A percentile compares a stretch with the other conserved stretches of the same genome.
Evolutionary conservation across 1,140 invertebrate species (phyloP).

Genomic region (Anoplophora glabripennis): DNA sequence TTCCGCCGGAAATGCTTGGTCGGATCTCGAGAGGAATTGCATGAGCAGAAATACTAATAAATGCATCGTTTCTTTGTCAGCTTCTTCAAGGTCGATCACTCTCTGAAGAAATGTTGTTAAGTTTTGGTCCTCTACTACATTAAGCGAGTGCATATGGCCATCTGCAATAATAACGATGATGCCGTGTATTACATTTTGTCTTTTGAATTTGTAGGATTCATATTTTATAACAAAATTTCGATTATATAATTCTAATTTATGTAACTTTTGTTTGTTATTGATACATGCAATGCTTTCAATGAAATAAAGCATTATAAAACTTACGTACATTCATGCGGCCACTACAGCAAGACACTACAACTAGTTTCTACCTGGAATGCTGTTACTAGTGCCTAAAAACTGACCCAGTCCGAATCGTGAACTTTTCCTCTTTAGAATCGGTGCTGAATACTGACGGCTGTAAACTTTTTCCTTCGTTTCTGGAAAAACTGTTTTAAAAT

Average conservation of each 20-base stretch:
- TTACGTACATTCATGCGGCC: slow-evolving; percentile 39
- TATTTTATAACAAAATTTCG: too few species aligned
- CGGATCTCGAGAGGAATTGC: slow-evolving; percentile 83
- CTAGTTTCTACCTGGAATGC: slow-evolving; percentile 61
- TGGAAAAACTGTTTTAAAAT: slow-evolving; percentile 41
- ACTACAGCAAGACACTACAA: slow-evolving; percentile 51
- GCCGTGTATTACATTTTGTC: too few species aligned
- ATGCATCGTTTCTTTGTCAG: slow-evolving; percentile 94
- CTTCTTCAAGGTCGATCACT: slow-evolving; percentile 90
- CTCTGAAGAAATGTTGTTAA: slow-evolving; percentile 67
- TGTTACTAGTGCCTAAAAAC: slow-evolving; percentile 68
- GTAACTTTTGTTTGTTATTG: neutral
- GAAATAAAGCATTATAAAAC: slow-evolving; percentile 2
- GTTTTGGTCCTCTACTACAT: slow-evolving; percentile 68
- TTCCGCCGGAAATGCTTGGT: slow-evolving; percentile 79
- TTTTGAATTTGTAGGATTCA: too few species aligned
- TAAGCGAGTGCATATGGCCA: slow-evolving; percentile 73
- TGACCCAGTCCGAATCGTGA: slow-evolving; percentile 88
- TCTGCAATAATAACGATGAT: slow-evolving; percentile 54
- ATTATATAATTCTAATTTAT: too few species aligned
- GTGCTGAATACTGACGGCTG: slow-evolving; percentile 83
- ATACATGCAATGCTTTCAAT: neutral
- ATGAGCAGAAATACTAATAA: slow-evolving; percentile 93
- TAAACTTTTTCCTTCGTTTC: slow-evolving; percentile 85
- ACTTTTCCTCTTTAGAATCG: slow-evolving; percentile 85